A percentile compares a stretch with the other conserved stretches of the same genome.
phyloP scores from a whole-genome alignment of 2,888 invertebrate genomes.

The Chouioia cunea region DNA sequence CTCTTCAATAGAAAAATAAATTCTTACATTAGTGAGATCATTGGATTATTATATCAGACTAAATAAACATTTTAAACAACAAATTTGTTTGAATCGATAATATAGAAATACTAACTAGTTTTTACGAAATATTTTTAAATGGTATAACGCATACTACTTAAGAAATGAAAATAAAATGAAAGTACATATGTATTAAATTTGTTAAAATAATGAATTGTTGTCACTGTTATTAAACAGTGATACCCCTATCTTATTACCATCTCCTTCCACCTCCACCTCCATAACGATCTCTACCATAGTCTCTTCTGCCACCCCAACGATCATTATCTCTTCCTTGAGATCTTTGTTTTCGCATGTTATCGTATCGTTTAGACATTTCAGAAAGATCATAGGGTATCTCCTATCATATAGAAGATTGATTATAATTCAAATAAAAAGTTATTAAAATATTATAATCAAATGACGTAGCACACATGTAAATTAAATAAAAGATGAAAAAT shows the following conservation, averaged over 20 bases:
- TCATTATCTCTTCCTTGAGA: slow-evolving; percentile 71
- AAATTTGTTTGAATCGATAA: too few relatives aligned
- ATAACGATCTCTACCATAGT: slow-evolving; percentile 59
- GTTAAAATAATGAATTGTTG: too few relatives aligned
- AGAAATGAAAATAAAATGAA: too few relatives aligned
- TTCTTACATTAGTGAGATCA: too few relatives aligned
- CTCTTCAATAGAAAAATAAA: too few relatives aligned
- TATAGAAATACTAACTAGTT: too few relatives aligned
- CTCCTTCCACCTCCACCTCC: slow-evolving; percentile 54
- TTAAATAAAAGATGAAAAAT: slow-evolving; percentile 31
- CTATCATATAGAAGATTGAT: slow-evolving; percentile 64
- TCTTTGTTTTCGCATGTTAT: slow-evolving; percentile 76
- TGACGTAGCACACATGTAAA: slow-evolving; percentile 1
- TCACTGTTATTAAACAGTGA: too few relatives aligned
- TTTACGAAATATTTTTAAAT: too few relatives aligned
- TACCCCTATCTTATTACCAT: slow-evolving; percentile 44
- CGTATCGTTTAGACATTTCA: slow-evolving; percentile 82
- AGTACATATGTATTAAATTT: too few relatives aligned
- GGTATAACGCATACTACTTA: too few relatives aligned
- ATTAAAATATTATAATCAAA: background rate
- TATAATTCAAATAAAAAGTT: background rate
- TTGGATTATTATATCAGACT: too few relatives aligned
- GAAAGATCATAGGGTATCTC: slow-evolving; percentile 82
- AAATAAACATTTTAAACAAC: too few relatives aligned
- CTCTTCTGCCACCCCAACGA: slow-evolving; percentile 65